Evolutionary conservation across 1,140 invertebrate genomes (phyloP), one percentile per base, ranked within the genome.

Genomic region (Mactra quadrangularis): DNA sequence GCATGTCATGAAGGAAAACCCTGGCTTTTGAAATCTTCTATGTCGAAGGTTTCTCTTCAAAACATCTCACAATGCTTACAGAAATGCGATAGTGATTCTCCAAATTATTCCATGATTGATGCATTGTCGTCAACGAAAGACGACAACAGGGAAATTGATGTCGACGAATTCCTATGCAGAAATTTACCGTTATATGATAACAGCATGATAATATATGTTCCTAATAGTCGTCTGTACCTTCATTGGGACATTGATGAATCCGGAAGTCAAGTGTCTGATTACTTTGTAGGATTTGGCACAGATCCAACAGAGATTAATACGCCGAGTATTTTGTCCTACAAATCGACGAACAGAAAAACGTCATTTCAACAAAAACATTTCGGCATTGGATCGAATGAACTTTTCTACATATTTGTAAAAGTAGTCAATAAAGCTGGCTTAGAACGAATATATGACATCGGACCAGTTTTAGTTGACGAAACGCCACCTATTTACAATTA

Each of bases 391-490:
- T 47, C 68, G 7, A 78, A 77, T 3, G 41, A 45, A 25, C 31
- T 68, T n/a, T 83, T 88, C 52, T 89, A 85, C 71, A 47, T 87
- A 13, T 83, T 89, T 45, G 38, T 89, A 6, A 79, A 74, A 47
- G 64, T 60, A 9, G 62, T 72, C 6, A 89, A 82, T 64, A 89
- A 85, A 70, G 85, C 88, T 33, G 82, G 81, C 15, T 50, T 86
- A 47, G 41, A 62, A 55, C 68, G 52, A 0, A 35, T 66, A 3
- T 41, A 79, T 2, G 59, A 57, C 4, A 27, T 86, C 55, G 87
- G 86, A 15, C 87, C 87, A 13, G 25, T 88, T 13, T 19, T 88
- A 3, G 85, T 87, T 25, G 87, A 88, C 52, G 81, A 86, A 59
- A 87, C 87, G 15, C 79, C 86, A 2, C 87, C 87, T 1, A 29